These are phyloP conservation scores for Schizopygopsis malacanthus DNA, from an alignment of 2,797 vertebrate genomes.

Conservation along the genomic window DNA sequence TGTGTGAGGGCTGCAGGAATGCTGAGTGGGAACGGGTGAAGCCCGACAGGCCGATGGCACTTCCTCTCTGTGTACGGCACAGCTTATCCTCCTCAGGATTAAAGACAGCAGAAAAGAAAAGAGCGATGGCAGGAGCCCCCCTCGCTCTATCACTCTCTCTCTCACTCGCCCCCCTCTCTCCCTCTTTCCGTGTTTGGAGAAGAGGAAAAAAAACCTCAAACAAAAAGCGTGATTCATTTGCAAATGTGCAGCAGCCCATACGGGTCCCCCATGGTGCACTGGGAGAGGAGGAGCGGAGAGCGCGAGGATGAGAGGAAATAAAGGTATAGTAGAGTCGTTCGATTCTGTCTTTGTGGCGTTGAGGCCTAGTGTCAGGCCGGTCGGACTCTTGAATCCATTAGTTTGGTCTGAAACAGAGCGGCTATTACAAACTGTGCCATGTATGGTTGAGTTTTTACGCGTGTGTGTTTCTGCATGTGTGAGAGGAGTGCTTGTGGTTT, in stretches of 20 bases:
- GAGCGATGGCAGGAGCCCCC: conserved; percentile 73
- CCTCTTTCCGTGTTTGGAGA: conserved; percentile 58
- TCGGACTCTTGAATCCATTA: conserved; percentile 57
- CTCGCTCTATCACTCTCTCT: conserved; percentile 41
- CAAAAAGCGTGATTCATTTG: conserved; percentile 84
- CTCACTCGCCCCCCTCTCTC: conserved; percentile 52
- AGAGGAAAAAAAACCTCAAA: conserved; percentile 62
- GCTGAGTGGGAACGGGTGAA: conserved; percentile 71
- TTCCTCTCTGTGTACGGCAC: conserved; percentile 82
- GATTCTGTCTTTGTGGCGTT: conserved; percentile 37
- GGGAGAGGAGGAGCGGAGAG: conserved; percentile 60
- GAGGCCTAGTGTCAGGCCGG: conserved; percentile 32
- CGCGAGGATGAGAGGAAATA: conserved; percentile 56
- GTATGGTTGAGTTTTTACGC: conserved; percentile 19
- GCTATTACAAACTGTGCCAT: conserved; percentile 49
- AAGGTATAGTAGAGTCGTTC: conserved; percentile 39
- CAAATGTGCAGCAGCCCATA: conserved; percentile 79
- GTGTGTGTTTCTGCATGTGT: conserved; percentile 36
- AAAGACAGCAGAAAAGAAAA: conserved; percentile 77
- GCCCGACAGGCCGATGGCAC: conserved; percentile 76
- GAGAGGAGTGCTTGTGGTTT: conserved; percentile 21
- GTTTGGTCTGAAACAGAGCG: conserved; percentile 56
- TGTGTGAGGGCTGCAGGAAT: conserved; percentile 70
- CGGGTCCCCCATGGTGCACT: conserved; percentile 69
- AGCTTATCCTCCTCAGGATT: conserved; percentile 82